Conservation (phyloP, 2,797 vertebrate species). For the Sebastes paucispinis region DNA sequence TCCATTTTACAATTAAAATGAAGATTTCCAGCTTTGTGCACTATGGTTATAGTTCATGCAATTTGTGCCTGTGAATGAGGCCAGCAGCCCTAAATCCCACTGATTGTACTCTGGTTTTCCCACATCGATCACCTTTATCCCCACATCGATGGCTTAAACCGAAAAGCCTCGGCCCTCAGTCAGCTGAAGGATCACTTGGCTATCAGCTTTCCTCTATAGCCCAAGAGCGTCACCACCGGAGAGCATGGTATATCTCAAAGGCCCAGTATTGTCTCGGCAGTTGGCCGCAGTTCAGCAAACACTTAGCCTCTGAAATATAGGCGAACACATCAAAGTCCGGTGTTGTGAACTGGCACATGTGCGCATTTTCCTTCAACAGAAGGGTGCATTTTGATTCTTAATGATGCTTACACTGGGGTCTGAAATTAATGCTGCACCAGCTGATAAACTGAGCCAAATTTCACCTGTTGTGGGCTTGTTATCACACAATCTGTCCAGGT, state of each 20-base stretch:
- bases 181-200: conserved; percentile 63
- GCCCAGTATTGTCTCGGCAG: conserved; percentile 58
- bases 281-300: conserved; percentile 70
- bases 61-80: conserved; percentile 38
- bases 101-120: conserved; percentile 45
- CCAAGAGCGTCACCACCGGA: conserved; percentile 56
- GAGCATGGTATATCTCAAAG: conserved; percentile 73
- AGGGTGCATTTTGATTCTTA: conserved; percentile 65
- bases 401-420: conserved; percentile 65
- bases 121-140: conserved; percentile 63
- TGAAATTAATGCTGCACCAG: conserved; percentile 55
- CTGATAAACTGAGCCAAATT: conserved; percentile 60
- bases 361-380: conserved; percentile 57
- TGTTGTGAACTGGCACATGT: conserved; percentile 60
- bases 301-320: conserved; percentile 72
- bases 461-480: conserved; percentile 75
- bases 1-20: background rate
- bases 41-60: background rate
- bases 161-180: conserved; percentile 53
- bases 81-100: conserved; percentile 39
- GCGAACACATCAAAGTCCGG: conserved; percentile 68
- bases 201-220: conserved; percentile 69
- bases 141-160: conserved; percentile 47
- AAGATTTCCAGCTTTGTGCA: background rate
- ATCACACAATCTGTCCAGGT: conserved; percentile 68